These are phyloP conservation scores for Coregonus clupeaformis DNA, from an alignment of 2,113 vertebrate genomes.

Conservation along the genomic window DNA sequence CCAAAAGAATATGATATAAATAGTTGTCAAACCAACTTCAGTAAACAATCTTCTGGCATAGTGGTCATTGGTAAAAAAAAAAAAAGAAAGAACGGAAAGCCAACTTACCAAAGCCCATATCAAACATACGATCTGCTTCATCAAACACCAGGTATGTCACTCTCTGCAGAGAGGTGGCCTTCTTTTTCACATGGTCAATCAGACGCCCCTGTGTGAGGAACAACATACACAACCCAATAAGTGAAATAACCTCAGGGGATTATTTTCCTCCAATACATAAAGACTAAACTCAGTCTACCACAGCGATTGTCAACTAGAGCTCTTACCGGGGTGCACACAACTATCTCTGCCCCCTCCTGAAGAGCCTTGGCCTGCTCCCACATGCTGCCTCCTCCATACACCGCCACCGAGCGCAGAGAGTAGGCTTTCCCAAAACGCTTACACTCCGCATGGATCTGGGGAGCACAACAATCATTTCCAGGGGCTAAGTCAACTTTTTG, in stretches of 20 bases:
- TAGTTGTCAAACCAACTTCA: not conserved
- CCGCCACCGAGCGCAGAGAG: constrained; percentile 92
- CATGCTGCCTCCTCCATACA: constrained; percentile 98
- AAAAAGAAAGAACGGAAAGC: not conserved
- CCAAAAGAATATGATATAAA: not conserved
- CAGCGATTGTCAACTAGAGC: not conserved
- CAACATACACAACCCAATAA: not conserved
- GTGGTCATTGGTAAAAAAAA: not conserved
- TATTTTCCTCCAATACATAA: not conserved
- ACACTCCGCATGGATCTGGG: constrained; percentile 93
- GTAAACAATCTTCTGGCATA: not conserved
- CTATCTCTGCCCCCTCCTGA: constrained; percentile 98
- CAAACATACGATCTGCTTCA: constrained; percentile 99
- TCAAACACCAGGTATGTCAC: constrained; percentile 98
- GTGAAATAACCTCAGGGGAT: not conserved
- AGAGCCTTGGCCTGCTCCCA: constrained; percentile 99
- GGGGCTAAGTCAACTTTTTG: not conserved
- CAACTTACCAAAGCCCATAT: constrained; percentile 96
- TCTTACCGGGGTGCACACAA: constrained; percentile 98
- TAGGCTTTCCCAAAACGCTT: constrained; percentile 98
- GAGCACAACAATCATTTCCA: not conserved
- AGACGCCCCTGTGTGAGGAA: constrained; percentile 83
- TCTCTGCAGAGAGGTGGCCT: constrained; percentile 95
- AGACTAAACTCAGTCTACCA: not conserved
- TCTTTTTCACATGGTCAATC: constrained; percentile 99